These are phyloP conservation scores for Halcyon leucocephala DNA, from an alignment of 2,797 vertebrate species.

Conservation along the genomic window DNA sequence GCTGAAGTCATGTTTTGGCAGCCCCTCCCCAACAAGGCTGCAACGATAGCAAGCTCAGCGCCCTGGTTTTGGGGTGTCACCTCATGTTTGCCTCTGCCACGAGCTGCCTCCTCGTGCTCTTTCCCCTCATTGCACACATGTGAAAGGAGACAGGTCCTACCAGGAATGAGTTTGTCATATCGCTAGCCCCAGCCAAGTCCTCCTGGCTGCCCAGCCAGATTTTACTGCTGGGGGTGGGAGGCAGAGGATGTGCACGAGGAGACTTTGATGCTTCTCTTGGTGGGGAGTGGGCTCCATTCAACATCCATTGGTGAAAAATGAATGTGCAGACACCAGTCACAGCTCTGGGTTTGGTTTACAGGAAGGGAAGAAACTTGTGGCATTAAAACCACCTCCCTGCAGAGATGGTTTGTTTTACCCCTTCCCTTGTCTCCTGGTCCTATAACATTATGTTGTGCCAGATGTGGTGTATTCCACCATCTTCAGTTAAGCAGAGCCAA, in stretches of 20 bases:
- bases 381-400: not conserved
- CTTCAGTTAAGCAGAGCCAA: not conserved
- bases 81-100: not conserved
- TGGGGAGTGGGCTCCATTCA: accelerated
- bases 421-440: not conserved
- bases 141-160: not conserved
- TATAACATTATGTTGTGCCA: not conserved
- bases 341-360: not conserved
- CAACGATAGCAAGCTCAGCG: not conserved
- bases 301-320: not conserved
- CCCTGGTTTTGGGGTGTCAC: not conserved
- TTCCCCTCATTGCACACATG: not conserved
- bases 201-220: not conserved
- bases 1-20: conserved; percentile 24
- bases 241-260: not conserved
- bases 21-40: not conserved
- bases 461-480: not conserved
- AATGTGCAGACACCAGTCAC: not conserved
- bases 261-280: not conserved
- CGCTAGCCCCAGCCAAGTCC: accelerated
- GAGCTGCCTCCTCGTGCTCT: not conserved
- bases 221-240: not conserved
- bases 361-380: not conserved
- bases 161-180: not conserved
- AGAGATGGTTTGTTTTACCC: not conserved